Base-by-base conservation (phyloP, 2,113 vertebrate genomes). In the Saccopteryx leptura region DNA sequence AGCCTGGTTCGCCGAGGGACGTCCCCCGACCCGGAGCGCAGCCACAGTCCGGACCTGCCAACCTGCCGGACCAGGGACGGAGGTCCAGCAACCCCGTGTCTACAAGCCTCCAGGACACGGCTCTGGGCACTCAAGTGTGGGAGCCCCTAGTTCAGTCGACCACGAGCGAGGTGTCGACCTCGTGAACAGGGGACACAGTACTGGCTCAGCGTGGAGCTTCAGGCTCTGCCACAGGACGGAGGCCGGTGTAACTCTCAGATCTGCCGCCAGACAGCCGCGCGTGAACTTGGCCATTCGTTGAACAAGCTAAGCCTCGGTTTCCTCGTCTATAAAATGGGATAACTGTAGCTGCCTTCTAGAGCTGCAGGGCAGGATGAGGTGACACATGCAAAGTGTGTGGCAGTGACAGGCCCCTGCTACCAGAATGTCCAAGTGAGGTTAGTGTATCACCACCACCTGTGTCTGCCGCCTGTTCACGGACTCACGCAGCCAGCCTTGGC, bases 321-420 rank as follows among this genome's bases (percentile, higher is more conserved):
- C 28, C 17, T 66, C 60, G 33, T 9, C 17, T 66, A 23, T 50
- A 15, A 63, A 54, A 19, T 3, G n/a, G 14, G 39, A 15, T 60
- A 11, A 18, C 1, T 48, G 50, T 12, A 50, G 10, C 66, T 48
- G 78, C 26, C 56, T 23, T 21, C 4, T 4, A 33, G 52, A 21
- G 61, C 50, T 54, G 26, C 14, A 0, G 28, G 81, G 21, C 0
- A 0, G 48, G 28, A 33, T 5, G 12, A 3, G n/a, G 9, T 4
- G 50, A 60, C 0, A 3, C 14, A 2, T 0, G 5, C 23, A 1
- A 9, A 0, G 9, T 1, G 28, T 23, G 28, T 17, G 21, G 39
- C 33, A 23, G 18, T 0, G 48, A 14, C 15, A 9, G 33, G 69
- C 63, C 56, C 9, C 0, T 33, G 12, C 52, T 1, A 26, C 52